Evolutionary conservation across 2,797 vertebrate genomes (phyloP).

Genomic region (Darevskia mixta): DNA sequence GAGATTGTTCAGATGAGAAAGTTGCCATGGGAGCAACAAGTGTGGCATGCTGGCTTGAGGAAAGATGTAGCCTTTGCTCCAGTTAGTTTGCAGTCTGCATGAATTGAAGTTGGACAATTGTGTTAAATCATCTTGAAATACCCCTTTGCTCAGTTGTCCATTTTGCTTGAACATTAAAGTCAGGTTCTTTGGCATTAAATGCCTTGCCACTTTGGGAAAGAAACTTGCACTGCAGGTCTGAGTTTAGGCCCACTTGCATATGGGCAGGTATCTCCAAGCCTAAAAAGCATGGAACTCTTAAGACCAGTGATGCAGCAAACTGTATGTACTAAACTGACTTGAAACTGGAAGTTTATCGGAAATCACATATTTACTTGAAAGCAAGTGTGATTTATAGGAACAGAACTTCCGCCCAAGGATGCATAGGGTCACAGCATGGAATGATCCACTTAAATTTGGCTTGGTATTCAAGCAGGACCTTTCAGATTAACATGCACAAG

Average conservation of each 20-base stretch:
- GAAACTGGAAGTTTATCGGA: background rate
- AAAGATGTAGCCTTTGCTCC: slow-evolving; percentile 4
- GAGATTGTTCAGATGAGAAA: background rate
- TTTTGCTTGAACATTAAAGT: background rate
- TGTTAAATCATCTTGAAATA: background rate
- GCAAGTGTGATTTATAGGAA: background rate
- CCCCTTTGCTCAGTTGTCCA: background rate
- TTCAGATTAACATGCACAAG: background rate
- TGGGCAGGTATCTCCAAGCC: background rate
- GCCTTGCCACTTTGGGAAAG: background rate
- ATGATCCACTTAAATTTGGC: background rate
- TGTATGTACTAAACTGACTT: background rate
- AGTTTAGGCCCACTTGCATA: background rate
- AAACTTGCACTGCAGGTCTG: background rate
- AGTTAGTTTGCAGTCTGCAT: background rate
- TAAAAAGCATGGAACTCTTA: background rate
- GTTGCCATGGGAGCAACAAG: slow-evolving; percentile 25
- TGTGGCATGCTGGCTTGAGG: background rate
- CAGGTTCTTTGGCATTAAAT: background rate
- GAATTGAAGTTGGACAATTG: background rate
- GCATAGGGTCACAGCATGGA: background rate
- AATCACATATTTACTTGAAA: background rate
- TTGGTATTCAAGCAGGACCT: background rate
- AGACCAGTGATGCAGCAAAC: background rate
- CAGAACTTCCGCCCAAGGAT: background rate